Base-by-base conservation (phyloP, 2,888 invertebrate species). In the Malthinus flaveolus region DNA sequence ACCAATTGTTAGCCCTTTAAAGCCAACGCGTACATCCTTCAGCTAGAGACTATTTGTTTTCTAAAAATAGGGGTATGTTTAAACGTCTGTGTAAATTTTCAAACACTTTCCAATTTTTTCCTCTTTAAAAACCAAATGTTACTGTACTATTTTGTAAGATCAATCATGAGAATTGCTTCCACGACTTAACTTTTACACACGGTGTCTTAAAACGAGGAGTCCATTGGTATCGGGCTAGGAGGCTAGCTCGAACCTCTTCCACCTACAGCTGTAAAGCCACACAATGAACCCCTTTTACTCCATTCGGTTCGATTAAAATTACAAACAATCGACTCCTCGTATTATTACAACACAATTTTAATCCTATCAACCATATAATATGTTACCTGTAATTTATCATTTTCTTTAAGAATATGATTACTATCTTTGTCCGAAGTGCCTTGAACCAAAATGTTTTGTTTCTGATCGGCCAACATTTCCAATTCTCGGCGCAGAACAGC, bases 361-460 rank as follows among this genome's bases (percentile, higher is more conserved):
- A 39, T 13, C 39, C 39, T 9, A 15, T 39, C 10, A 39, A 39
- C 39, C 8, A 39, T 15, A 12, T 6, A 10, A 37, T 8, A 31
- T 73, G 78, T 83, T 82, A 92, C 93, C 90, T 93, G 93, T 51
- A 93, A 79, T 71, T 90, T 91, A 69, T 89, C 87, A 78, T 93
- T 93, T 78, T 93, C 91, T 73, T 89, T 88, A 57, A 92, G 82
- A 73, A 92, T 90, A 64, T 88, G 84, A 76, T 87, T 87, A 69
- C 89, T 89, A 64, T 91, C 91, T 51, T 75, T 72, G 50, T 79
- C 76, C 0, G 90, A 87, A 60, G 89, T 88, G 33, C 87, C 86
- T 5, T 90, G 88, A 31, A 87, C 85, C 3, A 87, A 82, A 39
- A 93, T 83, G 73, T 91, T 91, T 62, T 87, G 87, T 61, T 89